Conservation (phyloP, 2,113 vertebrate species). For the Sterna hirundo region DNA sequence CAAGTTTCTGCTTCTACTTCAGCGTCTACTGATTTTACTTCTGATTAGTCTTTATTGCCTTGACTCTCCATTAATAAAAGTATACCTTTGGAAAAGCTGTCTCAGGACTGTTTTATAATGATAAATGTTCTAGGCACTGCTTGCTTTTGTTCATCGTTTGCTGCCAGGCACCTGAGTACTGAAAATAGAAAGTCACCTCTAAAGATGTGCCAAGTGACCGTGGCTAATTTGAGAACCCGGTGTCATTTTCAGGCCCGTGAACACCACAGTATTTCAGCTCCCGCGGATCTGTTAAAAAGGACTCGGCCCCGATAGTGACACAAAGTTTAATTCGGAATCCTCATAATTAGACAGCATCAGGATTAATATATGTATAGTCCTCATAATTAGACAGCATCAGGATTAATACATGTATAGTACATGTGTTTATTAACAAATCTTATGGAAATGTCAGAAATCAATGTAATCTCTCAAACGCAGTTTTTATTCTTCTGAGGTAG, state of each 20-base stretch:
- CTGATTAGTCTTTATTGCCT: background rate
- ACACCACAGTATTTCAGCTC: background rate
- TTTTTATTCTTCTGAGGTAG: background rate
- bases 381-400: background rate
- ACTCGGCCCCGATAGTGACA: background rate
- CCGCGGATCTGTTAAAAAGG: background rate
- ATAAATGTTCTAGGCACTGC: background rate
- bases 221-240: background rate
- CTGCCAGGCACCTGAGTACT: background rate
- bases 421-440: background rate
- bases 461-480: background rate
- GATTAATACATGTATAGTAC: background rate
- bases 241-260: constrained; percentile 7
- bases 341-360: background rate
- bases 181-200: constrained; percentile 34
- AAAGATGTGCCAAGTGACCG: background rate
- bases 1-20: background rate
- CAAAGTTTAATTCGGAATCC: background rate
- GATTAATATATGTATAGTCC: background rate
- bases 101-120: background rate
- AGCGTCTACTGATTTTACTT: background rate
- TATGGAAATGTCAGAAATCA: background rate
- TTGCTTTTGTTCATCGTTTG: background rate
- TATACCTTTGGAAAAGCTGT: background rate
- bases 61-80: background rate